phyloP scores from a whole-genome alignment of 2,888 invertebrate species.

The Gastrophysa polygoni region DNA sequence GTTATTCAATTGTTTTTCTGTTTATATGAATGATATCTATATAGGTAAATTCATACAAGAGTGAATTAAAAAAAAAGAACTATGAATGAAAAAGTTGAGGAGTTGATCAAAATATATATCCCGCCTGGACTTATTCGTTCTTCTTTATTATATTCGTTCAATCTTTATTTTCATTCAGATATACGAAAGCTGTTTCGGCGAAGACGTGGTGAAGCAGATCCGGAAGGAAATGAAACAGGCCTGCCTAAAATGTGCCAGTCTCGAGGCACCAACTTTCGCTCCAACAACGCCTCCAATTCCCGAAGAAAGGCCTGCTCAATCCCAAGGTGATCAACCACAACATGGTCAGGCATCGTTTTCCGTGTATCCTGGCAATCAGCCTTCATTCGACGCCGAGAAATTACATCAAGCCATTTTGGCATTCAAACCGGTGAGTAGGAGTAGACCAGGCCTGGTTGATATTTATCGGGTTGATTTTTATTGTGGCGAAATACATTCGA shows the following conservation, averaged over 20 bases:
- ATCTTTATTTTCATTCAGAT: conserved; percentile 59
- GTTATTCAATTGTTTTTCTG: too few species aligned
- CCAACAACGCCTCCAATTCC: conserved; percentile 33
- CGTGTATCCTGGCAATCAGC: conserved; percentile 37
- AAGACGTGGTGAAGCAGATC: conserved; percentile 70
- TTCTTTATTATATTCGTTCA: not conserved
- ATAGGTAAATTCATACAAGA: too few species aligned
- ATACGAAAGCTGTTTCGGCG: conserved; percentile 74
- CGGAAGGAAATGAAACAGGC: conserved; percentile 71
- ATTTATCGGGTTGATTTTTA: too few species aligned
- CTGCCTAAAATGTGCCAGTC: conserved; percentile 67
- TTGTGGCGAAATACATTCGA: too few species aligned
- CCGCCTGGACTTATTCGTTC: not conserved
- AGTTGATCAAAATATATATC: too few species aligned
- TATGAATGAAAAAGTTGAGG: too few species aligned
- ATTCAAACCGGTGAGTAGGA: conserved; percentile 60
- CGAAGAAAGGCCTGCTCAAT: conserved; percentile 27
- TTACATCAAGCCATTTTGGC: conserved; percentile 63
- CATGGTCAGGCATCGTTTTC: conserved; percentile 24
- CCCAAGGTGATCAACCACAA: conserved; percentile 17
- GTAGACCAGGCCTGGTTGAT: too few species aligned
- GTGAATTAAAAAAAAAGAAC: too few species aligned
- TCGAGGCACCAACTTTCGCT: conserved; percentile 56
- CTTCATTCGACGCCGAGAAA: conserved; percentile 60
- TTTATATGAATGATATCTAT: too few species aligned